phyloP scores from a whole-genome alignment of 2,888 invertebrate species.

The Shargacucullia verbasci region DNA sequence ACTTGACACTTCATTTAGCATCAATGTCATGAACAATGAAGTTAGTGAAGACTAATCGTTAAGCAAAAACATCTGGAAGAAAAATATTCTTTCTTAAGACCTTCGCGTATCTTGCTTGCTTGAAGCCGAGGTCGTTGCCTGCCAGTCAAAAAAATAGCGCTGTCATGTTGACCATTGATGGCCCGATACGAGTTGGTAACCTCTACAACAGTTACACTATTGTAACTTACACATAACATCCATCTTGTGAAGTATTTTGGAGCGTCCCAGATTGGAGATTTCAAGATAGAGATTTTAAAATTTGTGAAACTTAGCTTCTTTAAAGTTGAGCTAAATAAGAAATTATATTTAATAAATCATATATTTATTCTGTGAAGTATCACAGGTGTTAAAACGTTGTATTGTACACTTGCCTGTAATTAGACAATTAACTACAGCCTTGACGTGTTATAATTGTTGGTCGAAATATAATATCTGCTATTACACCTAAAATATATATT shows the following conservation, averaged over 20 bases:
- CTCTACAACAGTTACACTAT: slow-evolving; percentile 76
- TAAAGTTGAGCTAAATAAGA: background rate
- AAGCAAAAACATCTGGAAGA: slow-evolving; percentile 65
- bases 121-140: slow-evolving; percentile 75
- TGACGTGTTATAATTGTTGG: slow-evolving; percentile 4
- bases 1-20: slow-evolving; percentile 80
- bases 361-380: slow-evolving; percentile 25
- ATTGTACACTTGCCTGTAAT: too few species aligned
- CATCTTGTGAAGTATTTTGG: slow-evolving; percentile 22
- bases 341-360: slow-evolving; percentile 4
- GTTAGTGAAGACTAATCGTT: slow-evolving; percentile 64
- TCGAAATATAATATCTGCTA: background rate
- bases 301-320: slow-evolving; percentile 3
- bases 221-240: slow-evolving; percentile 57
- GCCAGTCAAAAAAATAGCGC: slow-evolving; percentile 67
- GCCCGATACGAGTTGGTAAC: slow-evolving; percentile 69
- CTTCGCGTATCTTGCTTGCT: slow-evolving; percentile 63
- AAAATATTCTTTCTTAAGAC: slow-evolving; percentile 62
- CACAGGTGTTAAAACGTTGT: slow-evolving; percentile 23
- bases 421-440: slow-evolving; percentile 24
- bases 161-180: slow-evolving; percentile 80
- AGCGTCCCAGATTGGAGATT: slow-evolving; percentile 6
- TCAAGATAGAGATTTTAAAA: slow-evolving; percentile 11
- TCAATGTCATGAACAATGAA: slow-evolving; percentile 77
- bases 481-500: background rate